These are phyloP conservation scores for Bovichtus variegatus DNA, from an alignment of 2,797 vertebrate species.

Conservation along the genomic window DNA sequence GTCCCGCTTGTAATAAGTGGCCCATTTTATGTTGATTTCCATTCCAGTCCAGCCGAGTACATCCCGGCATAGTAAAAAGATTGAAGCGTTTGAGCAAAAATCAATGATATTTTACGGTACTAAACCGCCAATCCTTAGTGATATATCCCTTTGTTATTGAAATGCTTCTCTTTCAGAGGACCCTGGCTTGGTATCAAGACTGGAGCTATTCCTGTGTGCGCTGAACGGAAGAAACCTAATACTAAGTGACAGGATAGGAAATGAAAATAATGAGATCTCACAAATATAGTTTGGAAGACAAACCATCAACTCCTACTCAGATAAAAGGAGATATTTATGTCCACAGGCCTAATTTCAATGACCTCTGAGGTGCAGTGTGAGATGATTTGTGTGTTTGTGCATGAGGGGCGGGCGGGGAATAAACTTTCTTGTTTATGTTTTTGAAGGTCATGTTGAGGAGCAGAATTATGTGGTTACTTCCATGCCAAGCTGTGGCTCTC, in stretches of 20 bases:
- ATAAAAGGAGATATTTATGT: slow-evolving; percentile 69
- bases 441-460: slow-evolving; percentile 46
- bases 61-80: slow-evolving; percentile 59
- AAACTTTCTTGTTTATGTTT: slow-evolving; percentile 24
- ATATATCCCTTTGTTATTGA: slow-evolving; percentile 77
- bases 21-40: slow-evolving; percentile 72
- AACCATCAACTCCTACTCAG: slow-evolving; percentile 48
- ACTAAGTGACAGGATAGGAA: slow-evolving; percentile 81
- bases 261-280: slow-evolving; percentile 83
- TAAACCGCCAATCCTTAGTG: slow-evolving; percentile 69
- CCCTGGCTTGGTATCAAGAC: slow-evolving; percentile 67
- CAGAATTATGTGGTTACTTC: slow-evolving; percentile 16
- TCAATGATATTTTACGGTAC: slow-evolving; percentile 75
- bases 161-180: slow-evolving; percentile 73
- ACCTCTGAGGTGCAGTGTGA: slow-evolving; percentile 50
- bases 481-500: slow-evolving; percentile 11
- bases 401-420: too few relatives aligned
- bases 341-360: slow-evolving; percentile 59
- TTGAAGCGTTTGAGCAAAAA: slow-evolving; percentile 73
- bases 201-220: slow-evolving; percentile 69
- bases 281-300: slow-evolving; percentile 73
- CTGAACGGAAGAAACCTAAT: slow-evolving; percentile 71
- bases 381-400: slow-evolving; percentile 27
- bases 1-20: slow-evolving; percentile 61
- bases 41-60: slow-evolving; percentile 60